Evolutionary conservation across 2,888 invertebrate species (phyloP).

Genomic region (Antheraea yamamai): DNA sequence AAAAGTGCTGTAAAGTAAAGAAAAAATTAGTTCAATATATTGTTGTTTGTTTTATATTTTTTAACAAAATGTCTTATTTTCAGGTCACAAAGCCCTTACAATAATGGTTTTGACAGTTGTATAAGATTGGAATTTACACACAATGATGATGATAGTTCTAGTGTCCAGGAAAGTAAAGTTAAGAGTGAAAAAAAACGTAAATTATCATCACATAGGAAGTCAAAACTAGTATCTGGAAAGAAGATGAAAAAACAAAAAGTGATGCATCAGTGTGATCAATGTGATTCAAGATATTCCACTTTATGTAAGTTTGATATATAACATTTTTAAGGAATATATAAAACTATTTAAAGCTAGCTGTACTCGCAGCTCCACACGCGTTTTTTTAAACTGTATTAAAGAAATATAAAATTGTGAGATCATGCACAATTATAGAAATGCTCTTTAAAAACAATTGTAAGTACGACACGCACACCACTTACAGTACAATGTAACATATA

Average conservation of each 20-base stretch:
- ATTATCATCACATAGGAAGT: slow-evolving; percentile 33
- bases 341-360: too few species aligned
- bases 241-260: slow-evolving; percentile 47
- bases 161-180: slow-evolving; percentile 30
- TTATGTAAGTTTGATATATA: slow-evolving; percentile 46
- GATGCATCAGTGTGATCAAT: slow-evolving; percentile 68
- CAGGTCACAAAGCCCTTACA: slow-evolving; percentile 56
- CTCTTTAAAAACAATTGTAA: too few species aligned
- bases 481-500: too few species aligned
- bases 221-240: slow-evolving; percentile 37
- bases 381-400: too few species aligned
- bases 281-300: slow-evolving; percentile 66
- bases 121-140: slow-evolving; percentile 49
- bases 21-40: too few species aligned
- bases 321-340: background rate
- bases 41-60: too few species aligned
- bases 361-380: too few species aligned
- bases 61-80: slow-evolving; percentile 26
- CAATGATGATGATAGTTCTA: slow-evolving; percentile 50
- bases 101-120: slow-evolving; percentile 47
- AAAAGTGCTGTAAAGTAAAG: too few species aligned
- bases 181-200: slow-evolving; percentile 38
- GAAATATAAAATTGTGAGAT: too few species aligned
- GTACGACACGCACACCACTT: too few species aligned
- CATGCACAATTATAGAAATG: too few species aligned